Percentiles rank a stretch among this genome's conserved stretches.
phyloP scores from a whole-genome alignment of 2,888 invertebrate species.

The Lomographa bimaculata region DNA sequence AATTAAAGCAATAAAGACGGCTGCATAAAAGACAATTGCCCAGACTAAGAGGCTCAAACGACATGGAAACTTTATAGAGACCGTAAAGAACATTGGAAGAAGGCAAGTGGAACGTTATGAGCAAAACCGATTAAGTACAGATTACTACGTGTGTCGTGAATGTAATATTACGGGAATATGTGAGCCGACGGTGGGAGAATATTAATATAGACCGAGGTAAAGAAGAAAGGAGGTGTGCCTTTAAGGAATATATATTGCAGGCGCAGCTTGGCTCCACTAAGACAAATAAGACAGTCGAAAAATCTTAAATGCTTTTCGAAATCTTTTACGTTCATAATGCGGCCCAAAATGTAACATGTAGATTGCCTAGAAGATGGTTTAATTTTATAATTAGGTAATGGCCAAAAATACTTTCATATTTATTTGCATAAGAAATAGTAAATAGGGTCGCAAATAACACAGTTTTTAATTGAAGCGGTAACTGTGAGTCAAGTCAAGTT shows the following conservation, averaged over 20 bases:
- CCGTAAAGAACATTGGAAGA: constrained; percentile 14
- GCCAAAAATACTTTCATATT: too few relatives aligned
- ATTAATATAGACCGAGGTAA: constrained; percentile 7
- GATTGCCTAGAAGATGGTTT: too few relatives aligned
- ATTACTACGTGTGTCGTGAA: constrained; percentile 13
- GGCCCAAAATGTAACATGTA: too few relatives aligned
- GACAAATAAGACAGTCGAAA: too few relatives aligned
- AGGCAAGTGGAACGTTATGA: constrained; percentile 11
- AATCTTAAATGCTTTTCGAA: too few relatives aligned
- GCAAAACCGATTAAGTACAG: constrained; percentile 18
- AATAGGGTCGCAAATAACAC: too few relatives aligned
- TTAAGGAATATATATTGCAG: background rate
- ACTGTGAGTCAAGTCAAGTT: too few relatives aligned
- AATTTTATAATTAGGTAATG: too few relatives aligned
- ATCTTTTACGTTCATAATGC: too few relatives aligned
- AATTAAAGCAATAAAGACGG: constrained; percentile 29
- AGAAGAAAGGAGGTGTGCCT: background rate
- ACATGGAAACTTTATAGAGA: constrained; percentile 22
- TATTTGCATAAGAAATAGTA: too few relatives aligned
- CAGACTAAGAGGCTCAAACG: constrained; percentile 20
- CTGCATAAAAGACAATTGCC: constrained; percentile 30
- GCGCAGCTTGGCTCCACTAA: too few relatives aligned
- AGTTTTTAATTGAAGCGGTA: too few relatives aligned
- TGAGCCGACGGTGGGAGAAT: constrained; percentile 3
- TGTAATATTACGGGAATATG: constrained; percentile 10